Conservation (phyloP, 2,888 invertebrate genomes). For the Scaeva pyrastri region DNA sequence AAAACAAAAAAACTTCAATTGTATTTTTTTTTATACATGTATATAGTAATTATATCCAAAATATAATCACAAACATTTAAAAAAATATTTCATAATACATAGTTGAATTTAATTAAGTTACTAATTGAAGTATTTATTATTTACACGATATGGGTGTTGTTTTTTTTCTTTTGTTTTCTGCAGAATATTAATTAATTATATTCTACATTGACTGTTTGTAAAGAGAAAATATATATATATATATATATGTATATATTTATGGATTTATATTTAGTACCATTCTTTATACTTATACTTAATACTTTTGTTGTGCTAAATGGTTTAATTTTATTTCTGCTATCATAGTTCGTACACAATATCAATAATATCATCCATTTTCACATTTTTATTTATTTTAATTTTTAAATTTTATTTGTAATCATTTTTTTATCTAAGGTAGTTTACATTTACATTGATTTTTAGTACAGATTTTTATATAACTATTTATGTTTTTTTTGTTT, state of each 20-base stretch:
- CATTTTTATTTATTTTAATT: constrained; percentile 6
- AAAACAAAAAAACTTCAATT: not conserved
- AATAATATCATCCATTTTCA: constrained; percentile 62
- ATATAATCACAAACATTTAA: constrained; percentile 24
- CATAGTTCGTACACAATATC: constrained; percentile 10
- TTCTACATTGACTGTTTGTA: constrained; percentile 43
- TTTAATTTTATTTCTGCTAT: constrained; percentile 39
- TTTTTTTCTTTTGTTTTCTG: constrained; percentile 29
- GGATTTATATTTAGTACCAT: constrained; percentile 56
- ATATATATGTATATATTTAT: too few relatives aligned
- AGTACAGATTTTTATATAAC: constrained; percentile 35
- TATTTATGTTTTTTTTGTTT: too few relatives aligned
- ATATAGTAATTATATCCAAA: not conserved
- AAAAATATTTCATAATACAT: constrained; percentile 14
- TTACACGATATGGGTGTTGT: constrained; percentile 72
- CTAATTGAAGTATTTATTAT: constrained; percentile 55
- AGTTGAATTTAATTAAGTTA: constrained; percentile 24
- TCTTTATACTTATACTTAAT: constrained; percentile 49
- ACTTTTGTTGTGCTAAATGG: constrained; percentile 66
- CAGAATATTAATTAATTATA: constrained; percentile 20
- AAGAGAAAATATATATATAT: constrained; percentile 55
- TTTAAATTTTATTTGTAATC: not conserved
- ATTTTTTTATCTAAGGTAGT: constrained; percentile 56
- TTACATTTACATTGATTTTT: constrained; percentile 55
- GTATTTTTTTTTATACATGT: not conserved